A percentile compares a stretch with the other conserved stretches of the same genome.
phyloP scores from a whole-genome alignment of 2,888 invertebrate species.

The Odontomyia ornata region DNA sequence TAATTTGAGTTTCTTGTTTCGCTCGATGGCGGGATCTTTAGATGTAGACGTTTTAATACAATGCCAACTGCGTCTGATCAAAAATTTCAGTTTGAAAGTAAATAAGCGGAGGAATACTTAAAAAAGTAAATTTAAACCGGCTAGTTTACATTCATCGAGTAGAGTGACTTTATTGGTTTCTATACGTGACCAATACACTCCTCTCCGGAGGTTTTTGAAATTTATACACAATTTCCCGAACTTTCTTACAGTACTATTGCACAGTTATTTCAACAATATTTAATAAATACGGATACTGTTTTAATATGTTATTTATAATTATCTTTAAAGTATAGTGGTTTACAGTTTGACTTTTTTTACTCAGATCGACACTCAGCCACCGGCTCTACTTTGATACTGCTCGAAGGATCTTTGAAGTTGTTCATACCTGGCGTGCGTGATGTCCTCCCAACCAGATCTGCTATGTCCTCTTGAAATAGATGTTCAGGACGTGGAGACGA shows the following conservation, averaged over 20 bases:
- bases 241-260: slow-evolving; percentile 50
- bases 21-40: background rate
- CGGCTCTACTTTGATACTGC: slow-evolving; percentile 78
- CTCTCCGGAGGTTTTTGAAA: background rate
- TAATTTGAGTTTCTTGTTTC: background rate
- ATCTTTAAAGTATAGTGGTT: slow-evolving; percentile 4
- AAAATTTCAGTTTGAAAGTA: background rate
- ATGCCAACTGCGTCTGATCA: background rate
- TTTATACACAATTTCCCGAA: background rate
- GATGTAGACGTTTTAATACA: background rate
- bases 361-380: slow-evolving; percentile 73
- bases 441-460: slow-evolving; percentile 62
- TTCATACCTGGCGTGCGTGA: slow-evolving; percentile 58
- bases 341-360: slow-evolving; percentile 57
- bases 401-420: slow-evolving; percentile 65
- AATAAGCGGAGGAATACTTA: background rate
- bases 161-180: background rate
- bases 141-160: background rate
- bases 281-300: slow-evolving; percentile 18
- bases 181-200: background rate
- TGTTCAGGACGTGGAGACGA: slow-evolving; percentile 68
- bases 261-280: slow-evolving; percentile 48
- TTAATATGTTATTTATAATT: slow-evolving; percentile 15
- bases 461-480: slow-evolving; percentile 74
- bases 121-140: background rate